Percentiles rank a stretch among this genome's conserved stretches.
Evolutionary conservation across 2,888 invertebrate genomes (phyloP).

Genomic region (Heliconius charithonia): DNA sequence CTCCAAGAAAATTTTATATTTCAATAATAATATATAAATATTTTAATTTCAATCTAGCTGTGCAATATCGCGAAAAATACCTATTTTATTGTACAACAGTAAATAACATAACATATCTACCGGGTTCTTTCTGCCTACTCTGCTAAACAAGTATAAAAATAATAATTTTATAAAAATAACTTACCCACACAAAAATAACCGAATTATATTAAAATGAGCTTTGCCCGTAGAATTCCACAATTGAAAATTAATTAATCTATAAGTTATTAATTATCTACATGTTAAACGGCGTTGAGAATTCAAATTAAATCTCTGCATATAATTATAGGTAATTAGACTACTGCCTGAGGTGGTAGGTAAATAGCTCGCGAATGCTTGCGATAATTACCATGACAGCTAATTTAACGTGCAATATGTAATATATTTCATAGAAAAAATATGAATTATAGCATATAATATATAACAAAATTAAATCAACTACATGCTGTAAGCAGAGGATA

Average conservation of each 20-base stretch:
- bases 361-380: constrained; percentile 7
- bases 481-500: too few relatives aligned
- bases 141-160: neutral
- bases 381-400: constrained; percentile 8
- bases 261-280: neutral
- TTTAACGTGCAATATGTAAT: neutral
- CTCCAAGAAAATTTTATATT: neutral
- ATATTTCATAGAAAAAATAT: neutral
- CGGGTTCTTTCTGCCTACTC: neutral
- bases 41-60: too few relatives aligned
- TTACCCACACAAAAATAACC: too few relatives aligned
- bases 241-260: neutral
- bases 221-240: too few relatives aligned
- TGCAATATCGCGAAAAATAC: neutral
- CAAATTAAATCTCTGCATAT: constrained; percentile 17
- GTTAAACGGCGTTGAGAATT: constrained; percentile 9
- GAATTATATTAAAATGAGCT: neutral
- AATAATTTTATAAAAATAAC: neutral
- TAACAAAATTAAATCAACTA: neutral
- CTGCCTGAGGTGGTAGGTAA: constrained; percentile 16
- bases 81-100: too few relatives aligned
- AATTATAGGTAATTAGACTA: constrained; percentile 18
- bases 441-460: neutral
- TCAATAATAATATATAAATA: too few relatives aligned
- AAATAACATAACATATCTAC: neutral